Base-by-base conservation (phyloP, 2,888 invertebrate species). In the Amiota minor region DNA sequence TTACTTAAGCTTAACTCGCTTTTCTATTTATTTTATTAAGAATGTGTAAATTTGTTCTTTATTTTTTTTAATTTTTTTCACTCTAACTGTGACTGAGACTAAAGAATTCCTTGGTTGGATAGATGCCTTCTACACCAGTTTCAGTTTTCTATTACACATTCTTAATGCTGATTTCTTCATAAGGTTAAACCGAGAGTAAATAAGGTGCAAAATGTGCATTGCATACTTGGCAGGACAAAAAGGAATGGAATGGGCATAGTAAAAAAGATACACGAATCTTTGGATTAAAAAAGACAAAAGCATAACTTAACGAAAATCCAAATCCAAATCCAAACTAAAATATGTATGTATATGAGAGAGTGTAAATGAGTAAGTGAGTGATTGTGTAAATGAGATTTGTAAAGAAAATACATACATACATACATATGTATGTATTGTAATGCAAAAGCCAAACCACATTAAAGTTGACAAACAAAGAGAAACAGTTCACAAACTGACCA, bases 31-130 rank as follows among this genome's bases (percentile, higher is more conserved):
- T 82, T 82, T 85, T 72, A 77, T 81, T 85, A 83, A 84, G 83
- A 83, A 83, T 83, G 83, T 83, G 83, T 85, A 85, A 85, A 83
- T 83, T 83, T 85, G 78, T 84, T 79, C 83, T 83, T 83, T 85
- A 85, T 83, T 82, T 72, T 70, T 49, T 65, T 23, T 69, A 35
- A 20, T 59, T 59, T 59, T 59, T n/a, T 56, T 56, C 16, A 35
- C 35, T 35, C 6, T 35, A 35, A 35, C 35, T 35, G 23, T 23
- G 23, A 35, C 35, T 35, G 6, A 35, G 35, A 35, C 35, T 35
- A 8, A 23, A 6, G 35, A 35, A 35, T 35, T 6, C 35, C 35
- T 35, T 35, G 35, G 35, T 6, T 35, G 35, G 35, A 35, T 35
- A 6, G 35, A 35, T 35, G 35, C 6, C 35, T 62, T 23, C 18